A percentile compares a stretch with the other conserved stretches of the same genome.
Conservation (phyloP, 2,888 invertebrate species). For the Camptogramma bilineatum region DNA sequence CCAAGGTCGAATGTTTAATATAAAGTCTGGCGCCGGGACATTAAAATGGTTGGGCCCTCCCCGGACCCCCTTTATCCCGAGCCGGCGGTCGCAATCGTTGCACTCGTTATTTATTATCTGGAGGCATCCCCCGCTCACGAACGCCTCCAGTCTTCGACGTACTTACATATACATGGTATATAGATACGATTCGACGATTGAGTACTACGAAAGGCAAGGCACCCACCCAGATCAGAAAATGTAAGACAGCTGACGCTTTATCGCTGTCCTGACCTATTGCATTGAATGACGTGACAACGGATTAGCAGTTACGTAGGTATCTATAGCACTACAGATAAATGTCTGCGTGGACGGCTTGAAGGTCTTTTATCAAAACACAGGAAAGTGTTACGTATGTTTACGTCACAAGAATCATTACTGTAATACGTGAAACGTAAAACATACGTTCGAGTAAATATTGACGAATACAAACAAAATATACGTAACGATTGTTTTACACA, state of each 20-base stretch:
- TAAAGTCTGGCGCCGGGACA: constrained; percentile 85
- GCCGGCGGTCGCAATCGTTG: constrained; percentile 83
- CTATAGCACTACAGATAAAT: constrained; percentile 42
- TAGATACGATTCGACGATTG: constrained; percentile 18
- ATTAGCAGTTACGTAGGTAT: constrained; percentile 47
- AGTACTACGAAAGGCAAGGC: constrained; percentile 22
- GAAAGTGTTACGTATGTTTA: constrained; percentile 45
- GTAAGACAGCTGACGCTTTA: constrained; percentile 62
- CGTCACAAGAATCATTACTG: constrained; percentile 50
- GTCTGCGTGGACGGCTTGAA: constrained; percentile 53
- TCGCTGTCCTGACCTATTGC: constrained; percentile 65
- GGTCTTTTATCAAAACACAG: constrained; percentile 54
- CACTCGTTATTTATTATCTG: constrained; percentile 85
- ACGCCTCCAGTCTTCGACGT: constrained; percentile 59
- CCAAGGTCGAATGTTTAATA: constrained; percentile 86
- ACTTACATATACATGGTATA: constrained; percentile 43
- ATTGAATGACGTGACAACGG: constrained; percentile 60
- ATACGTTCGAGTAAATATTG: constrained; percentile 53
- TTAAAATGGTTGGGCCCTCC: constrained; percentile 84
- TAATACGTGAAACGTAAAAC: constrained; percentile 51
- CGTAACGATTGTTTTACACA: constrained; percentile 52
- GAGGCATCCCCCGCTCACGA: constrained; percentile 72
- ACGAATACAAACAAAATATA: constrained; percentile 50
- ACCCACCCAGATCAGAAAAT: constrained; percentile 28
- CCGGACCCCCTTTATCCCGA: constrained; percentile 75